Conservation (phyloP, 2,113 vertebrate genomes). For the Stegostoma tigrinum region DNA sequence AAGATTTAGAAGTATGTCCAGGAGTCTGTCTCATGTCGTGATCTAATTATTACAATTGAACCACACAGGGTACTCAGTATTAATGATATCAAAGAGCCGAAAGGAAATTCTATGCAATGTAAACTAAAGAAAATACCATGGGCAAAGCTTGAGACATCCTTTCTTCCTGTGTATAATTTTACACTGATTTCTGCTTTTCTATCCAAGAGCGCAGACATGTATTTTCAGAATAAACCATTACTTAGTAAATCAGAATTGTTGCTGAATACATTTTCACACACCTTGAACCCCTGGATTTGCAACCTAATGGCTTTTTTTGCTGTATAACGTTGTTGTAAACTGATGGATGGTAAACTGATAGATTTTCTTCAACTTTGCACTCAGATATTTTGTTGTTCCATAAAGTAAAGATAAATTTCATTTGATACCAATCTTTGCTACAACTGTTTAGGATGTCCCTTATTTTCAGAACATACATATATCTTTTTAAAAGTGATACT, state of each 20-base stretch:
- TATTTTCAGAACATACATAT: neutral
- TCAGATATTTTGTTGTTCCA: neutral
- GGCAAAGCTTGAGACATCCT: neutral
- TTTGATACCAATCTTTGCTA: neutral
- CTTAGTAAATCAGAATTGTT: neutral
- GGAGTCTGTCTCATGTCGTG: neutral
- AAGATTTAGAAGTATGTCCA: neutral
- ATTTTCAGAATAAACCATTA: neutral
- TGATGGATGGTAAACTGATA: neutral
- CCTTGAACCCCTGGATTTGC: neutral
- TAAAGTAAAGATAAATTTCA: neutral
- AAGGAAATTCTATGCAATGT: neutral
- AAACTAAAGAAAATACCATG: neutral
- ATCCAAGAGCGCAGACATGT: neutral
- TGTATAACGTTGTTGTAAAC: neutral
- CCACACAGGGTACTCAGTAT: neutral
- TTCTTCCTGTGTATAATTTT: neutral
- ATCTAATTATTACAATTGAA: neutral
- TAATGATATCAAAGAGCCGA: neutral
- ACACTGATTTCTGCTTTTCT: neutral
- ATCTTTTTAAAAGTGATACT: neutral
- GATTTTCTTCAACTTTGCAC: neutral
- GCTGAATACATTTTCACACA: neutral
- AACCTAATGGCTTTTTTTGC: neutral
- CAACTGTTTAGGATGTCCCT: neutral